Conservation (phyloP, 2,888 invertebrate species). For the Drosophila stalkeri region DNA sequence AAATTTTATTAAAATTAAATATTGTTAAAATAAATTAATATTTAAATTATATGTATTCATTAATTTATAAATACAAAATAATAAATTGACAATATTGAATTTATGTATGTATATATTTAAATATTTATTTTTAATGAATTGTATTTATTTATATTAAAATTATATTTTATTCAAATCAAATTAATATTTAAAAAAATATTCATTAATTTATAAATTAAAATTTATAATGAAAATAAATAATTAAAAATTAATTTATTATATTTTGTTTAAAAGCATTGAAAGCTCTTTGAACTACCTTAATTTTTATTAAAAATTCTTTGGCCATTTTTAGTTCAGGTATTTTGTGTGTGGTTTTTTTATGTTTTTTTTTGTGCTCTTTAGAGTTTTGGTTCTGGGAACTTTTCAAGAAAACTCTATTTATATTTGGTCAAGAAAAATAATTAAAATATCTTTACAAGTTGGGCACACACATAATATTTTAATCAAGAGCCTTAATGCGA, state of each 20-base stretch:
- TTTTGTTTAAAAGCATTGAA: not conserved
- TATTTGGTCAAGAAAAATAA: conserved; percentile 53
- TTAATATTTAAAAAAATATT: too few relatives aligned
- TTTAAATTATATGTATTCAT: too few relatives aligned
- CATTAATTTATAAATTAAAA: too few relatives aligned
- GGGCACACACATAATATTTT: conserved; percentile 47
- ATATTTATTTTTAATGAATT: too few relatives aligned
- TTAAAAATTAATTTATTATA: not conserved
- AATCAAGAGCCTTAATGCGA: conserved; percentile 46
- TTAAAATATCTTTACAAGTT: conserved; percentile 52
- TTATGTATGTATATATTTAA: too few relatives aligned
- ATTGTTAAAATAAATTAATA: too few relatives aligned
- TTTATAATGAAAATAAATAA: too few relatives aligned
- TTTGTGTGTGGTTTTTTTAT: not conserved
- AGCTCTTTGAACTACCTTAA: not conserved
- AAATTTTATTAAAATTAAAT: too few relatives aligned
- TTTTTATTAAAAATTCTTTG: not conserved
- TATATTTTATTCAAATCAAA: too few relatives aligned
- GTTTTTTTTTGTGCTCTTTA: conserved; percentile 9
- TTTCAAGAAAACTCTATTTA: conserved; percentile 37
- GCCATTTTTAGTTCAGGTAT: not conserved
- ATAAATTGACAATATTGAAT: too few relatives aligned
- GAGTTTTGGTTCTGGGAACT: conserved; percentile 11
- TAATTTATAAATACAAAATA: too few relatives aligned
- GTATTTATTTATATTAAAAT: too few relatives aligned